Base-by-base conservation (phyloP, 1,140 invertebrate species). In the Nomia melanderi region DNA sequence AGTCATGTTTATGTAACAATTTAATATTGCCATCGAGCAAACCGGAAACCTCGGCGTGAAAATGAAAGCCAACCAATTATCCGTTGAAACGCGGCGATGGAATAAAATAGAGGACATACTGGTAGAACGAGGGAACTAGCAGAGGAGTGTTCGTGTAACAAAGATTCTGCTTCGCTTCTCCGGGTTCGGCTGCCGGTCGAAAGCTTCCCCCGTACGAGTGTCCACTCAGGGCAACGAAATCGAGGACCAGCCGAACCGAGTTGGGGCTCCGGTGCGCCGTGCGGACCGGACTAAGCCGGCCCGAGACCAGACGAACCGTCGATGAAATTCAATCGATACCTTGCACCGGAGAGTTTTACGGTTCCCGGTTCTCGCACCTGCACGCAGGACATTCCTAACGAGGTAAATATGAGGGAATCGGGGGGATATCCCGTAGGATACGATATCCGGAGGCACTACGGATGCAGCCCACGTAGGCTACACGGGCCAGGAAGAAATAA, bases 341-440 rank as follows among this genome's bases (percentile, higher is more conserved):
- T 5, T 5, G 29, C 6, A n/a, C 47, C 1, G 12, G 3, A 66
- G 36, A 17, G 56, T 29, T 66, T 79, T 44, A 53, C 69, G 53
- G 41, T 62, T 59, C 41, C 27, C 44, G 44, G 69, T 75, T 60
- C 57, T 65, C 53, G 71, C 65, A 84, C 66, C 65, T 83, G 69
- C 62, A 81, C 74, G 59, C 63, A 84, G 82, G 75, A 84, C 78
- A 69, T 72, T 53, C 67, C 82, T 84, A 85, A 85, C 83, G 82
- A 85, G 78, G 71, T 84, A 84, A 85, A 85, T 85, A 85, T 84
- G 78, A 78, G 77, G 56, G 69, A 81, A 79, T 83, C 64, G 77
- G 29, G 36, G 57, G 54, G 72, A 70, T 47, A 23, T 79, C 77
- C 36, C 36, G 39, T 62, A 57, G 60, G 56, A 81, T 77, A 81